These are phyloP conservation scores for Drosophila yakuba DNA, from an alignment of 1,140 invertebrate species.

Conservation along the genomic window DNA sequence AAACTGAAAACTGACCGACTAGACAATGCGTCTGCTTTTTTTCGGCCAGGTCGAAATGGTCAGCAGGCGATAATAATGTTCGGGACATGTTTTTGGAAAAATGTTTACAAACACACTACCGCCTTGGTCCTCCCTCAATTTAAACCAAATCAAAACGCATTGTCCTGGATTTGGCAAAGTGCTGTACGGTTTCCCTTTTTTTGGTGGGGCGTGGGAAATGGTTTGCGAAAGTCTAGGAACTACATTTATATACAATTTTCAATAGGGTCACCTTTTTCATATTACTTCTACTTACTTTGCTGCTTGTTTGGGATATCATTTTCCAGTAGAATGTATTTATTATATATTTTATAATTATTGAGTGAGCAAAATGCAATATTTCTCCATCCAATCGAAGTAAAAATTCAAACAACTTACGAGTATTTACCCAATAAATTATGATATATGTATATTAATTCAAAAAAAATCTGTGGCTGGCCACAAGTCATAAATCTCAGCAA, in stretches of 20 bases:
- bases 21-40: conserved; percentile 13
- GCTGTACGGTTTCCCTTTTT: neutral
- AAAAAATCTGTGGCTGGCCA: conserved; percentile 61
- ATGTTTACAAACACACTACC: conserved; percentile 76
- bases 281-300: too few species aligned
- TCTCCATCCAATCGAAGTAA: neutral
- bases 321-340: too few species aligned
- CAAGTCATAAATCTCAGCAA: conserved; percentile 63
- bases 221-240: neutral
- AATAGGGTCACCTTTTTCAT: too few species aligned
- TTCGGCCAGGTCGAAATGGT: conserved; percentile 2
- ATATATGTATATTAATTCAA: conserved; percentile 24
- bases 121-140: conserved; percentile 55
- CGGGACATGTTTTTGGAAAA: conserved; percentile 65
- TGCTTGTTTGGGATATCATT: too few species aligned
- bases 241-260: neutral
- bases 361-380: too few species aligned
- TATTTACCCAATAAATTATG: conserved; percentile 11
- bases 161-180: conserved; percentile 42
- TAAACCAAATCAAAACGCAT: conserved; percentile 62
- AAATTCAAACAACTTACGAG: neutral
- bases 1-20: conserved; percentile 22
- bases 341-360: neutral
- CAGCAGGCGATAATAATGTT: conserved; percentile 28
- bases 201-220: conserved; percentile 55